Evolutionary conservation across 2,113 vertebrate species (phyloP), one percentile per base, ranked within the genome.

Genomic region (Athene cunicularia): DNA sequence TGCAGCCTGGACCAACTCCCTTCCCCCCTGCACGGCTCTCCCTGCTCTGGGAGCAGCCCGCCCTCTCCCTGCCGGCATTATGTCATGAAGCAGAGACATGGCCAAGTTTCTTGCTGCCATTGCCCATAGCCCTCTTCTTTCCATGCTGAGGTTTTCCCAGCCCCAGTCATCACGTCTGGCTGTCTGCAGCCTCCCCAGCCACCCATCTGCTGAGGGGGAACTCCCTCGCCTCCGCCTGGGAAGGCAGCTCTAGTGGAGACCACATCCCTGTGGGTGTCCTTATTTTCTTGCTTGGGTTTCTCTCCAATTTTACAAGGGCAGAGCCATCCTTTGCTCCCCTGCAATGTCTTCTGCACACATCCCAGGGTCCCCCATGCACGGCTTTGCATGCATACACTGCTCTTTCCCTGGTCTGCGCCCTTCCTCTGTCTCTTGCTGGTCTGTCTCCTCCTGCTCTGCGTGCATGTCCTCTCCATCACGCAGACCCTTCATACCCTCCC

Each of bases 301-400:
- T 83, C 23, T 75, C 43, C 47, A 86, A n/a, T 74, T 86, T 84
- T 30, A 14, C 26, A 74, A 87, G n/a, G n/a, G 28, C 59, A 91
- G 52, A 86, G 18, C 17, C 64, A 60, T 6, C 12, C 55, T 47
- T 70, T 67, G 27, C 20, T 47, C 13, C 32, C 14, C 43, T 63
- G 43, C n/a, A 86, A 64, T 47, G 27, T 26, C 39, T 41, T 73
- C 55, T n/a, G 45, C 35, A 58, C 14, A 20, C 24, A 13, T 3
- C 0, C 22, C 0, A 0, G 0, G 8, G 28, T 91, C 23, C 32
- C 19, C n/a, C 15, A 6, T 28, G 39, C 62, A 18, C 1, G 6
- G 19, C 14, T 21, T 39, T 37, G 13, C 1, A 0, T 32, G 33
- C 58, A 62, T 55, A 27, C 0, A 1, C 30, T 66, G 58, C 33